phyloP scores from a whole-genome alignment of 2,888 invertebrate species.

The Pyrrhosoma nymphula region DNA sequence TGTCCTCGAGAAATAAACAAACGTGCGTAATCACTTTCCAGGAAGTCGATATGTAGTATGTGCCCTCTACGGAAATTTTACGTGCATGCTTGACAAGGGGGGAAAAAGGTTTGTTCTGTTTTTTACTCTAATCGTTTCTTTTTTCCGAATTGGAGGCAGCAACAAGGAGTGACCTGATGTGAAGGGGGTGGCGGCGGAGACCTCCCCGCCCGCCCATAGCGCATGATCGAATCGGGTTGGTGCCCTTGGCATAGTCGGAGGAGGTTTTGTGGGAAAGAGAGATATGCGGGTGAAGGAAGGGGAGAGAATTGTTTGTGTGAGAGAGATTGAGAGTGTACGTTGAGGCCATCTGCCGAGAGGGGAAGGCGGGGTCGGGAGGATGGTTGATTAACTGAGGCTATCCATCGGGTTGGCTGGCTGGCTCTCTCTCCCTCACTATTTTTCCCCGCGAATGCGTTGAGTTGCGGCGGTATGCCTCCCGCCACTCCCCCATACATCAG shows the following conservation, averaged over 20 bases:
- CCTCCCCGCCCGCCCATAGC: neutral
- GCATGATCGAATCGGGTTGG: neutral
- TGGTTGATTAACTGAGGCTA: constrained; percentile 3
- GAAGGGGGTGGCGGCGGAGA: too few relatives aligned
- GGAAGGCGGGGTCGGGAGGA: neutral
- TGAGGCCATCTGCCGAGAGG: neutral
- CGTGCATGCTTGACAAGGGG: neutral
- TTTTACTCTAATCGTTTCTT: too few relatives aligned
- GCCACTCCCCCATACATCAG: neutral
- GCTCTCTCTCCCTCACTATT: too few relatives aligned
- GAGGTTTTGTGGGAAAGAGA: neutral
- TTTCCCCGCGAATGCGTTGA: neutral
- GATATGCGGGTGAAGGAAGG: neutral
- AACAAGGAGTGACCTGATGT: too few relatives aligned
- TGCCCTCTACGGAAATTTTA: neutral
- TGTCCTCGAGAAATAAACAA: neutral
- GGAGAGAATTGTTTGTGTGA: neutral
- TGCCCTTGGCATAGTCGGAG: neutral
- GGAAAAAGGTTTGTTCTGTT: neutral
- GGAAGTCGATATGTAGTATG: neutral
- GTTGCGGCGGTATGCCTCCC: neutral
- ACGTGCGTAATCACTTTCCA: neutral
- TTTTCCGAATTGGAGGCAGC: too few relatives aligned
- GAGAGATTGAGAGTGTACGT: neutral
- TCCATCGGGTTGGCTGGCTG: neutral